Evolutionary conservation across 2,113 vertebrate genomes (phyloP).

Genomic region (Aramus guarauna): DNA sequence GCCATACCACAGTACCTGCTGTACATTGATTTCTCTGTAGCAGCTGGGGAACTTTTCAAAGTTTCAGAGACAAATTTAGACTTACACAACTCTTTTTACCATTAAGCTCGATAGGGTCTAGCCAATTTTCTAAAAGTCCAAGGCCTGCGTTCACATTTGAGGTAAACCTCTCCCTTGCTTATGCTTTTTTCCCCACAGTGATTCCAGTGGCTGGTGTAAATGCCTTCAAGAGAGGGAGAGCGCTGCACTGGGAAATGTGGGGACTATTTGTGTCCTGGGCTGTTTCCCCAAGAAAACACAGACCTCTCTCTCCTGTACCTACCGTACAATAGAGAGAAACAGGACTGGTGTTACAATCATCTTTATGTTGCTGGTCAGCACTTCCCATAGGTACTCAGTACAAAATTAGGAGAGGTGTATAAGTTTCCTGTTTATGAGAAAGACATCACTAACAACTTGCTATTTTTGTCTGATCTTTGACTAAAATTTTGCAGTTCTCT

Average conservation of each 20-base stretch:
- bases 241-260: not conserved
- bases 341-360: not conserved
- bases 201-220: not conserved
- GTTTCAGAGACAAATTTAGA: not conserved
- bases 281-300: not conserved
- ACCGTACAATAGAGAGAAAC: not conserved
- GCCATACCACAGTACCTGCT: not conserved
- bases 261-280: not conserved
- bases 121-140: not conserved
- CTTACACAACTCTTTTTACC: not conserved
- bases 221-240: not conserved
- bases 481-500: not conserved
- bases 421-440: not conserved
- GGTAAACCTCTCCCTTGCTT: not conserved
- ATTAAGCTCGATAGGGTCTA: not conserved
- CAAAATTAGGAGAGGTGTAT: not conserved
- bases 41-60: not conserved
- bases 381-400: not conserved
- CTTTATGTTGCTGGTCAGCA: not conserved
- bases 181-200: not conserved
- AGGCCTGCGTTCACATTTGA: fast-evolving
- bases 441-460: not conserved
- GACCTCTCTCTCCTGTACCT: not conserved
- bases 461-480: not conserved
- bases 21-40: not conserved